These are phyloP conservation scores for Ctenodactylus gundi DNA, from an alignment of 2,113 vertebrate species.

Conservation along the genomic window DNA sequence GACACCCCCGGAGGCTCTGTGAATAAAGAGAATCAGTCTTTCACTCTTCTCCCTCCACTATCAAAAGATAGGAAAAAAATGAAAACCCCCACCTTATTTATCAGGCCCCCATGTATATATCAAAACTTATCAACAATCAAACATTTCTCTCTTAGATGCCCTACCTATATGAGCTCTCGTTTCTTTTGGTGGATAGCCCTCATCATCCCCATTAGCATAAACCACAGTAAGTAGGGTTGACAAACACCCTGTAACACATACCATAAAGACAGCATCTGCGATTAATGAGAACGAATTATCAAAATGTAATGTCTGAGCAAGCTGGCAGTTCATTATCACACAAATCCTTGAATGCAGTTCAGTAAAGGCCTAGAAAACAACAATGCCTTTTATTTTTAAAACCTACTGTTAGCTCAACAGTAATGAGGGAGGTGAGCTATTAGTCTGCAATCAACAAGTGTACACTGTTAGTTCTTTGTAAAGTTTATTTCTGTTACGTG, in stretches of 20 bases:
- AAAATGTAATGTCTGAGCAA: constrained; percentile 46
- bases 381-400: not conserved
- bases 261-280: constrained; percentile 6
- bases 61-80: not conserved
- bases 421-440: not conserved
- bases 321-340: constrained; percentile 4
- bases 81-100: not conserved
- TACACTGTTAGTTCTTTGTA: not conserved
- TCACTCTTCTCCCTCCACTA: not conserved
- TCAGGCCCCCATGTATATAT: not conserved
- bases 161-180: not conserved
- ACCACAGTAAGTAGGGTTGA: not conserved
- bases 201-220: not conserved
- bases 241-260: not conserved
- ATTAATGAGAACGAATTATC: constrained; percentile 44
- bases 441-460: constrained; percentile 1
- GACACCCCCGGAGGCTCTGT: not conserved
- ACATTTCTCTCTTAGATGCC: not conserved
- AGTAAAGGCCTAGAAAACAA: constrained; percentile 6
- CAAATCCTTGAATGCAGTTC: not conserved
- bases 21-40: not conserved
- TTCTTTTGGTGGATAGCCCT: not conserved
- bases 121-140: constrained; percentile 26
- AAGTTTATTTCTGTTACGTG: constrained; percentile 44
- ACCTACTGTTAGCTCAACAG: not conserved